These are phyloP conservation scores for Xestia xanthographa DNA, from an alignment of 2,888 invertebrate species.

Conservation along the genomic window DNA sequence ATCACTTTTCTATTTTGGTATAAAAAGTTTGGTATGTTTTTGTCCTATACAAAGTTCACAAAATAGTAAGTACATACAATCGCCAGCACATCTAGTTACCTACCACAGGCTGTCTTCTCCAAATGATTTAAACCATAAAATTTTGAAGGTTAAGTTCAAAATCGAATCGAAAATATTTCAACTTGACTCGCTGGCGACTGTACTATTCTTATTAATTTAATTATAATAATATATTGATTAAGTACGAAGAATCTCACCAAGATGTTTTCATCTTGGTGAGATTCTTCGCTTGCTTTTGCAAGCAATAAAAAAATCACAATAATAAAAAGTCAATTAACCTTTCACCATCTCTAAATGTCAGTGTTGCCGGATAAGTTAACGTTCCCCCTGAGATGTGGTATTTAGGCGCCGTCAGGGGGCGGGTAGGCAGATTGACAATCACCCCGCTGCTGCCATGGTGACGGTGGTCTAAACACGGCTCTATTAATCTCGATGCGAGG, in stretches of 20 bases:
- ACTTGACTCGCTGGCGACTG: too few species aligned
- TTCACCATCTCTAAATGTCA: conserved; percentile 75
- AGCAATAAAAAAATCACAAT: conserved; percentile 38
- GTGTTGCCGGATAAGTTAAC: conserved; percentile 82
- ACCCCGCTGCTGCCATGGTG: conserved; percentile 84
- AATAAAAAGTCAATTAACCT: conserved; percentile 71
- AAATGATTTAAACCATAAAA: too few species aligned
- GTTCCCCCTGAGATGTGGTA: conserved; percentile 88
- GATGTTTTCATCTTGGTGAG: too few species aligned
- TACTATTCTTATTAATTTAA: not conserved
- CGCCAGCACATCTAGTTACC: too few species aligned
- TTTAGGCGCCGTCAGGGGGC: conserved; percentile 78
- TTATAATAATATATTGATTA: too few species aligned
- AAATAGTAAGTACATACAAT: too few species aligned
- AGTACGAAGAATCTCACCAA: conserved; percentile 22
- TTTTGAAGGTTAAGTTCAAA: too few species aligned
- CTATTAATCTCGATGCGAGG: conserved; percentile 88
- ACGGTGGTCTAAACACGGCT: conserved; percentile 87
- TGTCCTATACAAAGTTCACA: not conserved
- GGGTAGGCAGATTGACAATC: conserved; percentile 81
- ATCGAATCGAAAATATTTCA: too few species aligned
- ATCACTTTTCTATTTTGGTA: not conserved
- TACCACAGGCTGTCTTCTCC: too few species aligned
- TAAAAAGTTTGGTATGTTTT: not conserved
- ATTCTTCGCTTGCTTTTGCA: too few species aligned